Base-by-base conservation (phyloP, 1,140 invertebrate species). In the Leptinotarsa lineolata region DNA sequence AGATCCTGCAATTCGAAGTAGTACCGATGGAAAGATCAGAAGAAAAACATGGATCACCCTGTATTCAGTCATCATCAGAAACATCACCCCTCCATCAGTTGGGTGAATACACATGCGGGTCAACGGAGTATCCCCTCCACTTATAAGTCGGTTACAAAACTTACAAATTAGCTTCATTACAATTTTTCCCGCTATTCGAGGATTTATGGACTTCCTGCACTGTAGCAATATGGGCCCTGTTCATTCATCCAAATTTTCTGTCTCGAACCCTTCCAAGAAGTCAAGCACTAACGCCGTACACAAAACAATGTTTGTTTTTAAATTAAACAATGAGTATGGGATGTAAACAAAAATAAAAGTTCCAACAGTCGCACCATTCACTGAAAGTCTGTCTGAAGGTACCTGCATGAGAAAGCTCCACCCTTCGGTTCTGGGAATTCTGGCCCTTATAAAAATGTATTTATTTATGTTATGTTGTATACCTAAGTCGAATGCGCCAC, bases 391-490 rank as follows among this genome's bases (percentile, higher is more conserved):
- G 21, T 20, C 69, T 71, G 69, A 46, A 21, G 69, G 69, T 71
- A 71, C 69, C 69, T 71, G 69, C 69, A 71, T 71, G 21, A 71
- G 22, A 63, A 71, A 30, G 30, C n/a, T 22, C 60, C 68, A 48
- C 69, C 69, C 69, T 30, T 61, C n/a, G 44, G 22, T 71, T 71
- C 69, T 46, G 22, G 20, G 69, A 71, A 71, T n/a, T 63, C 60
- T 54, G 44, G 61, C 69, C 69, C 69, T 71, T 44, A 59, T 63
- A 63, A 63, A 48, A 71, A 71, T 71, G 20, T 71, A 71, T 71
- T 71, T 71, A 71, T 71, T 71, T 71, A 71, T 71, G 61, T 71
- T 71, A 63, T 63, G 69, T 71, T 58, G 69, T 68, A 48, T 46
- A 63, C 61, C 20, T 30, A 68, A 68, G 21, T 46, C 45, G 66